Conservation (phyloP, 2,797 vertebrate genomes). For the Craterocephalus amniculus region DNA sequence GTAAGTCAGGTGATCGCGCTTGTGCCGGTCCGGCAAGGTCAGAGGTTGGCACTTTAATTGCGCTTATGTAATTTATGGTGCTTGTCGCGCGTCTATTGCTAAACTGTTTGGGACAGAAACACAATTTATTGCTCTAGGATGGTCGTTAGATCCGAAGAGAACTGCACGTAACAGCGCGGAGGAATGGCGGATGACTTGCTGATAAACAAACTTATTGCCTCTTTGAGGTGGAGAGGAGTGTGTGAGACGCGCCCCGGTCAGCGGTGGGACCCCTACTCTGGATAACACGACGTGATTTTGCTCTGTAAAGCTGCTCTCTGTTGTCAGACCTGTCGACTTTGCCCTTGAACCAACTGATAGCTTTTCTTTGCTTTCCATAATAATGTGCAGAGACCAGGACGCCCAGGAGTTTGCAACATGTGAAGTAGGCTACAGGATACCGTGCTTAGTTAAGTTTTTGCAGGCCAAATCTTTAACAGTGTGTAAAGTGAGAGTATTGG, state of each 20-base stretch:
- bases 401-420: slow-evolving; percentile 53
- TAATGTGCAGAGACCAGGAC: slow-evolving; percentile 11
- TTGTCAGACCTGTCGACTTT: slow-evolving; percentile 59
- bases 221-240: slow-evolving; percentile 34
- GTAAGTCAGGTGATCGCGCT: slow-evolving; percentile 82
- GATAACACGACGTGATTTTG: slow-evolving; percentile 54
- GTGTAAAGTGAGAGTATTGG: slow-evolving; percentile 13
- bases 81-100: slow-evolving; percentile 76
- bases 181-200: slow-evolving; percentile 56
- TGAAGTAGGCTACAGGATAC: slow-evolving; percentile 25
- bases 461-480: not conserved
- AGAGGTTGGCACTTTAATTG: slow-evolving; percentile 89
- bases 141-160: slow-evolving; percentile 34
- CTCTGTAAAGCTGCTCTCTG: slow-evolving; percentile 47
- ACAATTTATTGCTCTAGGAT: slow-evolving; percentile 76
- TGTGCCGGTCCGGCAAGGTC: slow-evolving; percentile 82
- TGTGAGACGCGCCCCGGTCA: slow-evolving; percentile 46
- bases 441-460: slow-evolving; percentile 8
- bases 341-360: slow-evolving; percentile 67
- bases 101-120: slow-evolving; percentile 76
- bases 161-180: slow-evolving; percentile 16
- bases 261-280: slow-evolving; percentile 14
- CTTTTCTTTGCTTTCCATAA: slow-evolving; percentile 1
- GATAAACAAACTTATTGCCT: slow-evolving; percentile 62
- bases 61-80: slow-evolving; percentile 86